Percentiles rank a stretch among this genome's conserved stretches.
Evolutionary conservation across 2,113 vertebrate species (phyloP).

Genomic region (Salvator merianae): DNA sequence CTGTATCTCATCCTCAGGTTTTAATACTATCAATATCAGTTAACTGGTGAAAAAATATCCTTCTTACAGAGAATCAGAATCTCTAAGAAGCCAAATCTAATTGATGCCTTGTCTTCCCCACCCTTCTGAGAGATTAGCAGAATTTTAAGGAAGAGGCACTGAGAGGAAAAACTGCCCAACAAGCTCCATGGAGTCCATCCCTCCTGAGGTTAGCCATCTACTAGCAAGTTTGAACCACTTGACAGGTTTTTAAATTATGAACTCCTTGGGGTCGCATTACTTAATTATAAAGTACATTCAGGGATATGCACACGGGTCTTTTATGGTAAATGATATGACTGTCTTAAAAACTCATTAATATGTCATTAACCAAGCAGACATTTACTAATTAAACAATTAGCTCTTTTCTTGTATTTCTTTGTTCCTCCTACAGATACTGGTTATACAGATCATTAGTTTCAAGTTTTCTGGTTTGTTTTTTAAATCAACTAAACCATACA

Average conservation of each 20-base stretch:
- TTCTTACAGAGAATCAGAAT: conserved; percentile 8
- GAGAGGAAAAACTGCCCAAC: conserved; percentile 54
- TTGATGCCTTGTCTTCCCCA: not conserved
- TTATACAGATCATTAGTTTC: conserved; percentile 68
- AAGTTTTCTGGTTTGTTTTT: conserved; percentile 33
- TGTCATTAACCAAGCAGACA: conserved; percentile 89
- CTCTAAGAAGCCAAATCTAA: conserved; percentile 16
- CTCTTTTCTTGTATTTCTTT: conserved; percentile 81
- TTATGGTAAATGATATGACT: conserved; percentile 86
- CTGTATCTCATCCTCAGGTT: not conserved
- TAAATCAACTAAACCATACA: conserved; percentile 51
- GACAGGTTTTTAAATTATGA: conserved; percentile 80
- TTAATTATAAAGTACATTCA: conserved; percentile 86
- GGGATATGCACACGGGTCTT: conserved; percentile 81
- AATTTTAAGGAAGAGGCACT: conserved; percentile 49
- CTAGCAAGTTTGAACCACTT: conserved; percentile 73
- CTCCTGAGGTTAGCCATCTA: conserved; percentile 69
- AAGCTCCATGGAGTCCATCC: conserved; percentile 62
- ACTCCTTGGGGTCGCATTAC: conserved; percentile 82
- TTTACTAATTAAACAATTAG: conserved; percentile 90
- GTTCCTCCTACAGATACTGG: conserved; percentile 76
- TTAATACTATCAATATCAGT: not conserved
- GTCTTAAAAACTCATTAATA: conserved; percentile 89
- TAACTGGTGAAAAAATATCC: not conserved
- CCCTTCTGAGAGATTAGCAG: conserved; percentile 38